Base-by-base conservation (phyloP, 2,113 vertebrate species). In the Cyanoramphus novaezelandiae region DNA sequence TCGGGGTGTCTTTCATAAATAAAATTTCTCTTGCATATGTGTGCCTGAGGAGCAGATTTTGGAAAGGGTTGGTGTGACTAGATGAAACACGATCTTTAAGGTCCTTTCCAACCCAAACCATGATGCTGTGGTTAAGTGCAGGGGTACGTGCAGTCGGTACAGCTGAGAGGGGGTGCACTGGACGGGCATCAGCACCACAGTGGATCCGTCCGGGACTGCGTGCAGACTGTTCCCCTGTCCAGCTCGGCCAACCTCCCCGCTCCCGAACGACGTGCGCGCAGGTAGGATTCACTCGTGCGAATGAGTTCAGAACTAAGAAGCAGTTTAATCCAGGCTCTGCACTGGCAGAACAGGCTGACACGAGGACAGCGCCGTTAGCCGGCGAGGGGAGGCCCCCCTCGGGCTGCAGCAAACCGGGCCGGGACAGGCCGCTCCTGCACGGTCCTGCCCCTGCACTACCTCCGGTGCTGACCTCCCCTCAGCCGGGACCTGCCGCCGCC, bases 1-100 rank as follows among this genome's bases (percentile, higher is more conserved):
- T 89, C 20, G 82, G 62, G 75, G 81, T 90, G 37, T 17, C 88
- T 97, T 97, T 98, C 75, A 72, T 96, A 98, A 98, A 98, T 98
- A 98, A 97, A 98, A 96, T 47, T 92, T 75, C 13, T 97, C 88
- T 95, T 64, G 89, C 65, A 18, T 43, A 63, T 17, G 28, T 7
- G 20, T 67, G 75, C 43, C 82, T 39, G 27, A 20, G 8, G 65
- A 21, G 20, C 41, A 68, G 8, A 16, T 65, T 53, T 39, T 50
- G 63, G 59, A 3, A 27, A 35, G 86, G 53, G 25, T 3, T 8
- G 63, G 50, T 7, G 18, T 31, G 49, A 5, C 20, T 59, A 59
- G 33, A 35, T 59, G 57, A 35, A 59, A 24, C 33, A 15, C 21
- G 8, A 59, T n/a, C 55, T 59, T 59, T 35, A 35, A 23, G 21